Evolutionary conservation across 2,888 invertebrate species (phyloP).

Genomic region (Eurois occulta): DNA sequence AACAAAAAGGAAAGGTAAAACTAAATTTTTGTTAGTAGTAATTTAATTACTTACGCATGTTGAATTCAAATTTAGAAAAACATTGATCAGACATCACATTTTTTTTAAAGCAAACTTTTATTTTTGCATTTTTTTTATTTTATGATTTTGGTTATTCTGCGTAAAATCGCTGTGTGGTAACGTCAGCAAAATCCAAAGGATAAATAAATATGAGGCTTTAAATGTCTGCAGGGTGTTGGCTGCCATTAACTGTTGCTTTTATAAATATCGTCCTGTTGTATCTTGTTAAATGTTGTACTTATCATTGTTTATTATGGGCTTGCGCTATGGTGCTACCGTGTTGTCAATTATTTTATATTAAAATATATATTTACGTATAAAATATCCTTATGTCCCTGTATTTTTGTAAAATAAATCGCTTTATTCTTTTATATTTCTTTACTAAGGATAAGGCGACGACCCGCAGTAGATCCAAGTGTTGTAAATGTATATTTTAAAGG

Average conservation of each 20-base stretch:
- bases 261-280: slow-evolving; percentile 68
- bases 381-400: slow-evolving; percentile 65
- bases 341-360: slow-evolving; percentile 75
- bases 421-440: slow-evolving; percentile 66
- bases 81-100: neutral
- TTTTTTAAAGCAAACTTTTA: neutral
- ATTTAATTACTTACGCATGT: slow-evolving; percentile 27
- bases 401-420: slow-evolving; percentile 69
- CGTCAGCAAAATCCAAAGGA: slow-evolving; percentile 70
- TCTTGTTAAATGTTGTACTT: slow-evolving; percentile 76
- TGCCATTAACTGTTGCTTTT: slow-evolving; percentile 79
- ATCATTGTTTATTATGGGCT: slow-evolving; percentile 77
- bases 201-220: slow-evolving; percentile 82
- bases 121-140: slow-evolving; percentile 17
- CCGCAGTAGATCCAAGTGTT: slow-evolving; percentile 87
- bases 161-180: slow-evolving; percentile 85
- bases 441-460: slow-evolving; percentile 65
- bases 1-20: slow-evolving; percentile 55
- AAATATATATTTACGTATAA: slow-evolving; percentile 62
- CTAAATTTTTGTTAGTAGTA: slow-evolving; percentile 33
- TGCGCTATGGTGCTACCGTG: slow-evolving; percentile 79
- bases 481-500: slow-evolving; percentile 78
- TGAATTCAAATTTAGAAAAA: slow-evolving; percentile 38
- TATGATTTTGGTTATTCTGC: slow-evolving; percentile 30
- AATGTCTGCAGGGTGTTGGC: slow-evolving; percentile 90